Evolutionary conservation across 2,113 vertebrate genomes (phyloP).

Genomic region (Gila orcuttii): DNA sequence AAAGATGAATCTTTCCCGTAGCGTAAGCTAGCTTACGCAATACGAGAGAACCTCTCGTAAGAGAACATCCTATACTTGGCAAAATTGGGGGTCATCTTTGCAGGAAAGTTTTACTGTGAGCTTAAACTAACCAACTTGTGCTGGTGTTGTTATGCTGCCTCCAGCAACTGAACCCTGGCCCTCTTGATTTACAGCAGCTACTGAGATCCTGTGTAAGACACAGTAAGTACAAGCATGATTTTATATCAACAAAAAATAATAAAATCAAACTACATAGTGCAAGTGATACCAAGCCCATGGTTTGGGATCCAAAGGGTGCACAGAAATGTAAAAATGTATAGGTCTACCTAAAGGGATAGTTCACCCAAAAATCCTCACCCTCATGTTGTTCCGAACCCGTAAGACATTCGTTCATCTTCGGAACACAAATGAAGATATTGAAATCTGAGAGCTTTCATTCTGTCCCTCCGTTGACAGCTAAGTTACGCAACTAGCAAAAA

Average conservation of each 20-base stretch:
- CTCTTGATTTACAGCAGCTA: conserved; percentile 75
- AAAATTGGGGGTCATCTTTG: not conserved
- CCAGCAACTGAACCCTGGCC: conserved; percentile 75
- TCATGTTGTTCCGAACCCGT: too few species aligned
- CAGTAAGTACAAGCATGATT: not conserved
- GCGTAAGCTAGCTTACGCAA: too few species aligned
- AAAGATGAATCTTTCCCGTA: too few species aligned
- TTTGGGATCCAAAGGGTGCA: not conserved
- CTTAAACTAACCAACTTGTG: conserved; percentile 66
- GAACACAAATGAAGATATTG: too few species aligned
- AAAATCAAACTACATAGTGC: not conserved
- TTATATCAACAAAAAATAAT: not conserved
- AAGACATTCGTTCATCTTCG: too few species aligned
- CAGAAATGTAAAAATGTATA: not conserved
- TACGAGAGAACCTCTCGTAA: too few species aligned
- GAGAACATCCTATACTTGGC: not conserved
- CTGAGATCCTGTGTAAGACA: conserved; percentile 69
- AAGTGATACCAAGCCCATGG: not conserved
- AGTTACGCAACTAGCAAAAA: too few species aligned
- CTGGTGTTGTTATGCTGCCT: conserved; percentile 68
- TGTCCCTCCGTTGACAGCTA: too few species aligned
- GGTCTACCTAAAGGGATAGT: too few species aligned
- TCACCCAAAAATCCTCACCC: too few species aligned
- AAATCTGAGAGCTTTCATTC: too few species aligned
- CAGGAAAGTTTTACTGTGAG: not conserved